phyloP scores from a whole-genome alignment of 2,113 vertebrate species.

The Perca schrenkii region DNA sequence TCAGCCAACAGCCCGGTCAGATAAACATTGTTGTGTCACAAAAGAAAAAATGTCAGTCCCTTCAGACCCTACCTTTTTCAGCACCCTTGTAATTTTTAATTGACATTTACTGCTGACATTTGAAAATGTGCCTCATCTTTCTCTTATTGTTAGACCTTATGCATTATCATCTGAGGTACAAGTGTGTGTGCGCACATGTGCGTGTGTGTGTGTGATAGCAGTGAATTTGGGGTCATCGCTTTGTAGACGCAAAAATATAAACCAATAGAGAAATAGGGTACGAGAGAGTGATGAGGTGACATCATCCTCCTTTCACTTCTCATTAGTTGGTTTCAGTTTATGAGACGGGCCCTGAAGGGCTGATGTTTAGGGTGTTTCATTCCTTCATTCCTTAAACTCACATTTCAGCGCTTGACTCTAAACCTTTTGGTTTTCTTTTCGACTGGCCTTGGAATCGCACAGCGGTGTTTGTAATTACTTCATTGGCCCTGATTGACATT shows the following conservation, averaged over 20 bases:
- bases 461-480: conserved; percentile 74
- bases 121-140: conserved; percentile 84
- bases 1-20: conserved; percentile 85
- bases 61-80: conserved; percentile 86
- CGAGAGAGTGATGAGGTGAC: conserved; percentile 73
- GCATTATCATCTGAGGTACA: conserved; percentile 16
- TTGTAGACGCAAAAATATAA: conserved; percentile 74
- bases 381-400: conserved; percentile 66
- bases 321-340: conserved; percentile 61
- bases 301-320: conserved; percentile 73
- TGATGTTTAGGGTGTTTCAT: conserved; percentile 67
- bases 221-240: conserved; percentile 67
- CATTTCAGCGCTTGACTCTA: conserved; percentile 58
- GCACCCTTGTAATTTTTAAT: conserved; percentile 90
- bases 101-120: conserved; percentile 93
- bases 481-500: conserved; percentile 79
- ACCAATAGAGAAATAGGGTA: conserved; percentile 53
- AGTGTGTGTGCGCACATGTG: neutral
- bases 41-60: conserved; percentile 84
- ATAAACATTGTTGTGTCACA: conserved; percentile 86
- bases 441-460: conserved; percentile 69
- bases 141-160: conserved; percentile 73
- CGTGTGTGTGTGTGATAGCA: conserved; percentile 2
- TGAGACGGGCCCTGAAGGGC: conserved; percentile 45
- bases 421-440: conserved; percentile 65